A percentile compares a stretch with the other conserved stretches of the same genome.
Conservation (phyloP, 1,140 invertebrate genomes). For the Pseudomyrmex pallidus region DNA sequence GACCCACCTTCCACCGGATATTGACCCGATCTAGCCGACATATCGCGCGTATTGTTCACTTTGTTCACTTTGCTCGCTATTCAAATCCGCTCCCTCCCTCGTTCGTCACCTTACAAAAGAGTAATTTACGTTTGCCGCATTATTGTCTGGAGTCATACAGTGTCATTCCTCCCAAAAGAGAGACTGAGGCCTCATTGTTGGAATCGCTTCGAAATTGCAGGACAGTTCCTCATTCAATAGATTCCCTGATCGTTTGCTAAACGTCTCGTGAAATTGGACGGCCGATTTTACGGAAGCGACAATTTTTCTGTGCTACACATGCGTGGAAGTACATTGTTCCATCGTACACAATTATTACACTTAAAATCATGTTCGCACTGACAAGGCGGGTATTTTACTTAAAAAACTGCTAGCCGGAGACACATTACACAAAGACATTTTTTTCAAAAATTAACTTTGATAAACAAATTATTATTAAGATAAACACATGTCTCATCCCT, state of each 20-base stretch:
- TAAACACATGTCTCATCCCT: background rate
- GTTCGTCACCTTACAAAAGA: conserved; percentile 48
- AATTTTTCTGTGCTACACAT: conserved; percentile 17
- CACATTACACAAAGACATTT: background rate
- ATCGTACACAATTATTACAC: conserved; percentile 17
- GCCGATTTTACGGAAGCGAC: background rate
- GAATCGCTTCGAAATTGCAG: conserved; percentile 63
- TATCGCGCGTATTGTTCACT: conserved; percentile 75
- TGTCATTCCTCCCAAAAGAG: conserved; percentile 59
- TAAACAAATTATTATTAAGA: conserved; percentile 1
- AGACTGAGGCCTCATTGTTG: conserved; percentile 54
- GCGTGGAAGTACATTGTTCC: background rate
- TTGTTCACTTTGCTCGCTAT: conserved; percentile 73
- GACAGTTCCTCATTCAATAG: conserved; percentile 38
- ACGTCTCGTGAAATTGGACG: conserved; percentile 33
- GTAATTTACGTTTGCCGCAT: conserved; percentile 73
- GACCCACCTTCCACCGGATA: conserved; percentile 70
- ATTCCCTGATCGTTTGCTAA: conserved; percentile 57
- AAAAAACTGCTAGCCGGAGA: conserved; percentile 10
- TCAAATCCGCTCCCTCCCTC: conserved; percentile 61
- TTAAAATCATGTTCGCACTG: conserved; percentile 44
- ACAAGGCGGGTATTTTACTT: conserved; percentile 11
- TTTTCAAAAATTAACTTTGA: conserved; percentile 12
- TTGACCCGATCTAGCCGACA: conserved; percentile 73
- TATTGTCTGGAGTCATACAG: conserved; percentile 61